A percentile compares a stretch with the other conserved stretches of the same genome.
These are phyloP conservation scores for Lottia gigantea DNA, from an alignment of 2,888 invertebrate species.

Conservation along the genomic window DNA sequence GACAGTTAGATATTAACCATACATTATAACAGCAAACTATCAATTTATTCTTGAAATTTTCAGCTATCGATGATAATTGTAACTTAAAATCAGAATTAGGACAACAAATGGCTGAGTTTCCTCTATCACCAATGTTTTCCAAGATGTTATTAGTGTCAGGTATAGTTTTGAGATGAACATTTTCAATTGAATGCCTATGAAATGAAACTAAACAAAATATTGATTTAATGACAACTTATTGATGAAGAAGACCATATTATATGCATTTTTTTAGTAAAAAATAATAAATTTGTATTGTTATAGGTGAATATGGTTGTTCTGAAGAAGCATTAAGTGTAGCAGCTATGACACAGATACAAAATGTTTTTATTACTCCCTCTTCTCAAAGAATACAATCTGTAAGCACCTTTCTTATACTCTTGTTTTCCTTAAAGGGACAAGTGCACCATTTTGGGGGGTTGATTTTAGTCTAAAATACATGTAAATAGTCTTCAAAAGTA, in stretches of 20 bases:
- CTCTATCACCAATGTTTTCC: constrained; percentile 86
- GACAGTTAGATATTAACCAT: too few relatives aligned
- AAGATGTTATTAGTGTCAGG: constrained; percentile 80
- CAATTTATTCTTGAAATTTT: constrained; percentile 42
- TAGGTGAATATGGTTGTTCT: constrained; percentile 86
- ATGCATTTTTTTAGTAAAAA: too few relatives aligned
- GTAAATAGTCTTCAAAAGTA: too few relatives aligned
- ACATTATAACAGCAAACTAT: background rate
- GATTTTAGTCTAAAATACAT: too few relatives aligned
- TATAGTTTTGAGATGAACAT: constrained; percentile 22
- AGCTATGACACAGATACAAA: constrained; percentile 94
- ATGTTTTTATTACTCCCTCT: constrained; percentile 81
- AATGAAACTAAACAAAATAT: background rate
- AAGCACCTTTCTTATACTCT: constrained; percentile 30
- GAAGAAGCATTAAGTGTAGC: constrained; percentile 91
- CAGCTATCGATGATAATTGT: constrained; percentile 82
- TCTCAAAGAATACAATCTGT: constrained; percentile 69
- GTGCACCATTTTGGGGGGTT: too few relatives aligned
- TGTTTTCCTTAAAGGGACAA: too few relatives aligned
- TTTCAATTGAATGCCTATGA: background rate
- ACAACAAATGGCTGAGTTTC: constrained; percentile 89
- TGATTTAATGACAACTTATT: background rate
- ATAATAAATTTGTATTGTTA: constrained; percentile 21
- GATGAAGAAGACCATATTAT: background rate
- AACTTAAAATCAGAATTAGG: constrained; percentile 84